Percentiles rank a stretch among this genome's conserved stretches.
These are phyloP conservation scores for Psophia crepitans DNA, from an alignment of 2,113 vertebrate species.

Conservation along the genomic window DNA sequence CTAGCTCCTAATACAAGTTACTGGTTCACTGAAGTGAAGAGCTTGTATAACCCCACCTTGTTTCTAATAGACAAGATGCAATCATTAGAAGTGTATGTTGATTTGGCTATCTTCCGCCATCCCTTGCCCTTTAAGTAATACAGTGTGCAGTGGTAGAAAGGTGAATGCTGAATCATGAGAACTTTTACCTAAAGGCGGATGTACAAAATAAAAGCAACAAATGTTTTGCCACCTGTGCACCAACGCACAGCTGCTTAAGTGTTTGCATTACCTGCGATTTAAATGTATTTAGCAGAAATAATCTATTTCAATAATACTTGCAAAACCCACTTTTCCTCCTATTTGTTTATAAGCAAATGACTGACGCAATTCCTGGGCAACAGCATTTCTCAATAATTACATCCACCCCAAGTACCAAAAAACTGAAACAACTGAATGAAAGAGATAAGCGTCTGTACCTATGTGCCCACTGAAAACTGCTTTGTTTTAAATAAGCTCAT, in stretches of 20 bases:
- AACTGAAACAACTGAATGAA: background rate
- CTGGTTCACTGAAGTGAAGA: background rate
- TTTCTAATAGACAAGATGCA: background rate
- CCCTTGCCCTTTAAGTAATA: background rate
- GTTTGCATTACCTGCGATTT: background rate
- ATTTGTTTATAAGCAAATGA: background rate
- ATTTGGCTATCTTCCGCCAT: background rate
- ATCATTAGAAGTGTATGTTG: fast-evolving
- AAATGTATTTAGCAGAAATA: background rate
- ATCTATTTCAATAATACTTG: background rate
- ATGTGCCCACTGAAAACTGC: background rate
- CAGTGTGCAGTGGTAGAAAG: background rate
- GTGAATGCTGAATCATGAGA: background rate
- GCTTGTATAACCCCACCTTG: background rate
- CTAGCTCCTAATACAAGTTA: background rate
- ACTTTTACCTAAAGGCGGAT: background rate
- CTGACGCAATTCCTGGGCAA: background rate
- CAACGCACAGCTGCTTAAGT: background rate
- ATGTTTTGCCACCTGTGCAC: background rate
- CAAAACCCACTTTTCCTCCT: background rate
- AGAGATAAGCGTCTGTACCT: background rate
- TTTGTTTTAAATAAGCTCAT: conserved; percentile 7
- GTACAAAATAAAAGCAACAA: background rate
- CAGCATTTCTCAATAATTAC: background rate
- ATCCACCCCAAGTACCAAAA: background rate